A percentile compares a stretch with the other conserved stretches of the same genome.
These are phyloP conservation scores for Eptatretus atami DNA, from an alignment of 2,797 vertebrate species.

Conservation along the genomic window DNA sequence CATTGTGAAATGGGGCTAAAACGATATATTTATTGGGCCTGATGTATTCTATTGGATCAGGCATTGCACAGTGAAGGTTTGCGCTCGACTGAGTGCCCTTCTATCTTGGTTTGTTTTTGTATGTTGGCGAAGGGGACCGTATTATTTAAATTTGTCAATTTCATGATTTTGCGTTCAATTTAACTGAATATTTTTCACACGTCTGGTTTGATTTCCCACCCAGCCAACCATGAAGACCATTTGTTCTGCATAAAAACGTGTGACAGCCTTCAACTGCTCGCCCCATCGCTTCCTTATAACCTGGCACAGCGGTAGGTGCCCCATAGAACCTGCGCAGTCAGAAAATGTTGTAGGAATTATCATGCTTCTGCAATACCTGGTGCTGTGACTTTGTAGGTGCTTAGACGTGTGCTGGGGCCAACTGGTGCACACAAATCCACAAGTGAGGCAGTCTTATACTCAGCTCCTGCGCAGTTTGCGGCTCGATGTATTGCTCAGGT, in stretches of 20 bases:
- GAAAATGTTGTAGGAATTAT: too few relatives aligned
- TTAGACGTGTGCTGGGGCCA: conserved; percentile 75
- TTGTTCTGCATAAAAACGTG: conserved; percentile 56
- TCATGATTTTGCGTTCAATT: too few relatives aligned
- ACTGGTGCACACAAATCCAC: conserved; percentile 44
- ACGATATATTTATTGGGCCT: too few relatives aligned
- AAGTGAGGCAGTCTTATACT: conserved; percentile 59
- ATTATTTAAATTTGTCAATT: too few relatives aligned
- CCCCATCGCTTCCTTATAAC: conserved; percentile 45
- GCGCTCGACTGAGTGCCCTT: too few relatives aligned
- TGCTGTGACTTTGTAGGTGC: conserved; percentile 23
- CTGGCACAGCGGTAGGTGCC: conserved; percentile 42
- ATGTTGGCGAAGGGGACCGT: too few relatives aligned
- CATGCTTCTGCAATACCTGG: background rate
- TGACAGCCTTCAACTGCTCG: conserved; percentile 50
- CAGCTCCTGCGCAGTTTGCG: conserved; percentile 59
- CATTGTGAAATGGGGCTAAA: too few relatives aligned
- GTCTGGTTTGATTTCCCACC: conserved; percentile 1
- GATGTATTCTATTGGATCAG: too few relatives aligned
- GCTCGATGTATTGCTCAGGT: conserved; percentile 62
- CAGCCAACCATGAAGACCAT: conserved; percentile 62
- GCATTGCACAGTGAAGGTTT: too few relatives aligned
- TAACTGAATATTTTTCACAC: too few relatives aligned
- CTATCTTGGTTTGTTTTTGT: too few relatives aligned
- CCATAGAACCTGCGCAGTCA: too few relatives aligned